Percentiles rank a stretch among this genome's conserved stretches.
These are phyloP conservation scores for Callinectes sapidus DNA, from an alignment of 2,888 invertebrate genomes.

Conservation along the genomic window DNA sequence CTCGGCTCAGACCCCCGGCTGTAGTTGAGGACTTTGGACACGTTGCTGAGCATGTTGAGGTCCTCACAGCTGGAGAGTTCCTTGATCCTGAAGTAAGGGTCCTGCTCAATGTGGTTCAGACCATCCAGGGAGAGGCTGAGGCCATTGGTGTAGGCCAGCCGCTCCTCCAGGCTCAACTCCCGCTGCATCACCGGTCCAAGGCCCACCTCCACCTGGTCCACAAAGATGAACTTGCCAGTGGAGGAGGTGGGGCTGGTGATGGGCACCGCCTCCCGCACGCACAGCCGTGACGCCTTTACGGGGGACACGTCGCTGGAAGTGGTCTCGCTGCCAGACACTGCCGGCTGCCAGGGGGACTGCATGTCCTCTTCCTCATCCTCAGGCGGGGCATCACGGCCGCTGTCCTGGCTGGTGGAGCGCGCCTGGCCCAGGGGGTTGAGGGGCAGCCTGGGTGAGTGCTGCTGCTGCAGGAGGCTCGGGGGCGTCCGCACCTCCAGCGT, in stretches of 20 bases:
- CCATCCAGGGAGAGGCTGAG: constrained; percentile 69
- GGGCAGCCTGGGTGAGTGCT: constrained; percentile 47
- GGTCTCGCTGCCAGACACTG: constrained; percentile 58
- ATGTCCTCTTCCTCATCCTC: constrained; percentile 39
- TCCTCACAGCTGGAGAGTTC: constrained; percentile 65
- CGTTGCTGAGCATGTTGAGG: constrained; percentile 56
- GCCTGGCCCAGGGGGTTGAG: constrained; percentile 34
- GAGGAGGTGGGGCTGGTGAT: constrained; percentile 33
- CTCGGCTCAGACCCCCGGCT: constrained; percentile 57
- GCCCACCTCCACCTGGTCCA: constrained; percentile 48
- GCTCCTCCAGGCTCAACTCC: constrained; percentile 40
- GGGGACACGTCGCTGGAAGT: constrained; percentile 62
- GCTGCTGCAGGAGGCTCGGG: constrained; percentile 56
- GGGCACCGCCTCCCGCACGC: constrained; percentile 58
- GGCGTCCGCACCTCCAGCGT: constrained; percentile 59
- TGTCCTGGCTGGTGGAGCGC: not conserved
- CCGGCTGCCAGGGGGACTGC: constrained; percentile 44
- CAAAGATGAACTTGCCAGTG: constrained; percentile 65
- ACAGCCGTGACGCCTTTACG: constrained; percentile 46
- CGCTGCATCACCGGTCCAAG: not conserved
- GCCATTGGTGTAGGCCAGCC: constrained; percentile 60
- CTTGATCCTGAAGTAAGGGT: constrained; percentile 54
- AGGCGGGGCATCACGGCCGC: not conserved
- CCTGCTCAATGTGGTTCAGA: constrained; percentile 65
- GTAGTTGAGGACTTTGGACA: constrained; percentile 49